phyloP scores from a whole-genome alignment of 2,888 invertebrate species.

The Sycophila texana region DNA sequence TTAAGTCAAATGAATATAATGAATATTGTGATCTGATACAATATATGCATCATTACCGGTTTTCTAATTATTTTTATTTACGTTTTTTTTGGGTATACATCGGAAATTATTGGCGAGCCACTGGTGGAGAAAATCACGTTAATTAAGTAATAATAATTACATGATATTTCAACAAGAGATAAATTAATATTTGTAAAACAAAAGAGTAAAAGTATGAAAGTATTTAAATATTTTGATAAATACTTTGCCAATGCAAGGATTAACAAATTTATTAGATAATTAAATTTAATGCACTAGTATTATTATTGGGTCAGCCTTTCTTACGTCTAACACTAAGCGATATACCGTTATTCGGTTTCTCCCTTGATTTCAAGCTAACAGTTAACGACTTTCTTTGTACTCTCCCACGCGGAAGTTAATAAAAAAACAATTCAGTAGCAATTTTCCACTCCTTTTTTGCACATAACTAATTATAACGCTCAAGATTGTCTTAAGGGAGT shows the following conservation, averaged over 20 bases:
- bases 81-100: not conserved
- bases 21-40: not conserved
- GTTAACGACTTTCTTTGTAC: slow-evolving; percentile 23
- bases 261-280: not conserved
- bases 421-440: slow-evolving; percentile 15
- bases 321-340: not conserved
- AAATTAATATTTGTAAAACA: not conserved
- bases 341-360: slow-evolving; percentile 23
- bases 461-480: too few species aligned
- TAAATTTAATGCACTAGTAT: too few species aligned
- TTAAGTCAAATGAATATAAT: not conserved
- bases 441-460: not conserved
- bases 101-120: not conserved
- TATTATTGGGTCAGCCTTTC: slow-evolving; percentile 8
- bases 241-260: not conserved
- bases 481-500: too few species aligned
- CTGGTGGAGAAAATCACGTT: too few species aligned
- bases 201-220: too few species aligned
- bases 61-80: not conserved
- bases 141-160: too few species aligned
- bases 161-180: not conserved
- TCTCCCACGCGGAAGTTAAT: slow-evolving; percentile 30
- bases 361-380: slow-evolving; percentile 22
- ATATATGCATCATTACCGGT: not conserved
- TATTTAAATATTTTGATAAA: too few species aligned